Percentiles rank a stretch among this genome's conserved stretches.
phyloP scores from a whole-genome alignment of 2,888 invertebrate species.

The Eupithecia subumbrata region DNA sequence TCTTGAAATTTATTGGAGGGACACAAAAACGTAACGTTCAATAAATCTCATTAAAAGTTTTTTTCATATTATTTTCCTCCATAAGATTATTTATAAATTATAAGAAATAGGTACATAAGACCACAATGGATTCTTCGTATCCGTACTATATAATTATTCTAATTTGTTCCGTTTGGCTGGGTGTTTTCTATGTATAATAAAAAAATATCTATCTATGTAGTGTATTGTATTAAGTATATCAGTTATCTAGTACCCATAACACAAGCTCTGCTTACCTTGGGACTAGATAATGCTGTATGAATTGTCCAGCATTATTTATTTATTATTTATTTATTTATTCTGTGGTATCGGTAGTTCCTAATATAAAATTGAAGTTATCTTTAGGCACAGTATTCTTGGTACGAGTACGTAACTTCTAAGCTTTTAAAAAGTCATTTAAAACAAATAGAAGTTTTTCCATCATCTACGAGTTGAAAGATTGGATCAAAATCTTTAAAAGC shows the following conservation, averaged over 20 bases:
- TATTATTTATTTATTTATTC: too few relatives aligned
- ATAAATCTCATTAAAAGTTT: conserved; percentile 81
- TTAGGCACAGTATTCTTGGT: neutral
- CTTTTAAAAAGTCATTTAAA: neutral
- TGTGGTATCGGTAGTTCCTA: neutral
- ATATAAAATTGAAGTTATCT: neutral
- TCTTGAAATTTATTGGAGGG: conserved; percentile 52
- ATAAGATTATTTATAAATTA: neutral
- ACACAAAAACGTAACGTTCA: conserved; percentile 70
- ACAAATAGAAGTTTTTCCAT: neutral
- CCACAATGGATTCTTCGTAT: neutral
- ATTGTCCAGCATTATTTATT: too few relatives aligned
- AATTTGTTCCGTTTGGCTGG: too few relatives aligned
- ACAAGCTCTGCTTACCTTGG: too few relatives aligned
- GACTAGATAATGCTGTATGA: too few relatives aligned
- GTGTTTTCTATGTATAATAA: too few relatives aligned
- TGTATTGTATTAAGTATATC: too few relatives aligned
- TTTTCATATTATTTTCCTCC: conserved; percentile 59
- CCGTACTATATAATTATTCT: neutral
- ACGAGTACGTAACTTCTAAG: neutral
- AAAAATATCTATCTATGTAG: too few relatives aligned
- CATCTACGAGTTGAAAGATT: neutral
- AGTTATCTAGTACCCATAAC: too few relatives aligned
- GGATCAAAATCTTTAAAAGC: neutral
- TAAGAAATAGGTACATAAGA: neutral